Evolutionary conservation across 2,888 invertebrate species (phyloP).

Genomic region (Brachyopa scutellaris): DNA sequence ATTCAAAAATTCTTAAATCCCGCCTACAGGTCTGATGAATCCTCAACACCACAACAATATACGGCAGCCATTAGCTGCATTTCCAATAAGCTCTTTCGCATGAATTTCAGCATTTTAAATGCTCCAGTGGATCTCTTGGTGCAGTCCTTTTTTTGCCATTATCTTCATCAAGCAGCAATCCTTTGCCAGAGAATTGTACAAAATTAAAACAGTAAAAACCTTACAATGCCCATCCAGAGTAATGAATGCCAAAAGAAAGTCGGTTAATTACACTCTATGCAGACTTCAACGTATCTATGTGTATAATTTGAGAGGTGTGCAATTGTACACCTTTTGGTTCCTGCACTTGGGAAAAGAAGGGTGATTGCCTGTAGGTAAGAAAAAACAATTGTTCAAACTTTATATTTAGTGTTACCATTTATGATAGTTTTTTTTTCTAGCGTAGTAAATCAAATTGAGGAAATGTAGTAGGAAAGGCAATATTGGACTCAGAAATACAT

Average conservation of each 20-base stretch:
- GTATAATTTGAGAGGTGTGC: constrained; percentile 65
- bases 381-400: constrained; percentile 50
- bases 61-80: constrained; percentile 40
- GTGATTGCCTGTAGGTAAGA: too few relatives aligned
- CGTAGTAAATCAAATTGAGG: too few relatives aligned
- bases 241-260: constrained; percentile 56
- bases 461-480: too few relatives aligned
- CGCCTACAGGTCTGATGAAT: too few relatives aligned
- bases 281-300: constrained; percentile 50
- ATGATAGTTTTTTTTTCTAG: too few relatives aligned
- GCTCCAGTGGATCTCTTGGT: neutral
- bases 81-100: constrained; percentile 50
- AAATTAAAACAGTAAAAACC: constrained; percentile 3
- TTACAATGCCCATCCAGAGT: constrained; percentile 21
- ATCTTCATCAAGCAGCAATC: constrained; percentile 55
- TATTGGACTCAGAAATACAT: too few relatives aligned
- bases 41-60: too few relatives aligned
- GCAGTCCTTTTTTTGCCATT: constrained; percentile 44
- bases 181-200: constrained; percentile 1
- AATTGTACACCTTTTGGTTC: constrained; percentile 62
- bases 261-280: constrained; percentile 65
- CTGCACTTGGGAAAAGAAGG: too few relatives aligned
- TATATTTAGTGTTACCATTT: too few relatives aligned
- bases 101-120: constrained; percentile 54
- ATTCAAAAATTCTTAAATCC: too few relatives aligned